Evolutionary conservation across 2,888 invertebrate genomes (phyloP).

Genomic region (Margaritifera margaritifera): DNA sequence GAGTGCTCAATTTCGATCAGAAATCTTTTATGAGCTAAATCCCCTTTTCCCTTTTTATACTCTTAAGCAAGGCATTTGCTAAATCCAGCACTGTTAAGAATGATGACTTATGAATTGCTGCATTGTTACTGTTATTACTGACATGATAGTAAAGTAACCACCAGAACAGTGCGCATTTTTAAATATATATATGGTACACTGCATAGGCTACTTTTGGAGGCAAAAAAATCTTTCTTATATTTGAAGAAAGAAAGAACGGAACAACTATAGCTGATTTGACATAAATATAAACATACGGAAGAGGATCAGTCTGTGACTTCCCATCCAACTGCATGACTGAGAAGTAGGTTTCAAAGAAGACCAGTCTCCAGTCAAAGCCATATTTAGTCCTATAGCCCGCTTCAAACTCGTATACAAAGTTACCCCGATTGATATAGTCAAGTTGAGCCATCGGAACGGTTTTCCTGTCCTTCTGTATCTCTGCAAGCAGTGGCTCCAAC

Average conservation of each 20-base stretch:
- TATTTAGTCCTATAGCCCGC: slow-evolving; percentile 49
- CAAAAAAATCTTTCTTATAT: background rate
- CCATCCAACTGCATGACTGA: slow-evolving; percentile 41
- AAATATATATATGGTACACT: no score
- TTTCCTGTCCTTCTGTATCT: slow-evolving; percentile 52
- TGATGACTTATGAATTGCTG: no score
- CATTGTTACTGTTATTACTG: no score
- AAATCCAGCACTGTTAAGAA: no score
- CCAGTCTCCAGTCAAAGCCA: slow-evolving; percentile 57
- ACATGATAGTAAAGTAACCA: no score
- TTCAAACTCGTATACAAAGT: slow-evolving; percentile 44
- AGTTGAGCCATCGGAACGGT: slow-evolving; percentile 60
- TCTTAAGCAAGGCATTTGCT: no score
- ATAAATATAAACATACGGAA: slow-evolving; percentile 48
- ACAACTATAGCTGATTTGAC: background rate
- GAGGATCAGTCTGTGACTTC: slow-evolving; percentile 45
- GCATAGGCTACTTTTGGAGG: no score
- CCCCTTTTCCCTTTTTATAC: no score
- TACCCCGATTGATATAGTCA: slow-evolving; percentile 55
- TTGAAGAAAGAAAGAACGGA: background rate
- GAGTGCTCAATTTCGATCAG: no score
- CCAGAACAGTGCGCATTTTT: no score
- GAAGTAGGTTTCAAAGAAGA: slow-evolving; percentile 60
- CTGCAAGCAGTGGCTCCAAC: slow-evolving; percentile 59
- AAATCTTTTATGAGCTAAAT: no score